Evolutionary conservation across 2,797 vertebrate genomes (phyloP).

Genomic region (Cephalopachus bancanus): DNA sequence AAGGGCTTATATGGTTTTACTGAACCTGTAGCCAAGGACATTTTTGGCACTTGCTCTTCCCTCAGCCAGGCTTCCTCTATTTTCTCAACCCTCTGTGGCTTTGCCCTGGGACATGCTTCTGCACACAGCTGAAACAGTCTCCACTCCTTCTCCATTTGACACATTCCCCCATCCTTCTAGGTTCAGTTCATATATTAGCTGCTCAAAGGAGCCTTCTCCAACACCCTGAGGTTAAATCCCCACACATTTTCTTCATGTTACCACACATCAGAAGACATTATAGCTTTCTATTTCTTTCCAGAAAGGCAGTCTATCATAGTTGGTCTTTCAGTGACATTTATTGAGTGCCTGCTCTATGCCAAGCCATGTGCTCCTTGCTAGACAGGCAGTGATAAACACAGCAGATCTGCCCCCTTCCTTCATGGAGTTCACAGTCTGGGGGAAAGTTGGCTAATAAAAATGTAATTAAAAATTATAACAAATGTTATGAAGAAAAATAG

Average conservation of each 20-base stretch:
- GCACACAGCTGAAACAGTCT: neutral
- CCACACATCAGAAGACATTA: neutral
- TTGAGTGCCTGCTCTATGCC: neutral
- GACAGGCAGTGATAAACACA: neutral
- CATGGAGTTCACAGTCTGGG: neutral
- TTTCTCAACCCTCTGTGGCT: neutral
- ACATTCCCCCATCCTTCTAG: neutral
- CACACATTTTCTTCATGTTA: neutral
- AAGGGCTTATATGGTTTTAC: neutral
- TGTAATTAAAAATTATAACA: neutral
- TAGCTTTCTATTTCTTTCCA: neutral
- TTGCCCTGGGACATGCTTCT: neutral
- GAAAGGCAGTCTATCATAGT: neutral
- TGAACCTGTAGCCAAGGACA: neutral
- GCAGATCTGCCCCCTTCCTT: neutral
- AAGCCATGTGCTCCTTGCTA: neutral
- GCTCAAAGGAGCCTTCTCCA: neutral
- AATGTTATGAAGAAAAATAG: neutral
- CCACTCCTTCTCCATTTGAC: neutral
- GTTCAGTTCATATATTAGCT: neutral
- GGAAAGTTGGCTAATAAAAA: neutral
- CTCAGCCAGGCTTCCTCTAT: neutral
- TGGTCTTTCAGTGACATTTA: neutral
- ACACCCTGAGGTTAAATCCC: neutral
- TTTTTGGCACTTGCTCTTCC: neutral